Evolutionary conservation across 2,797 vertebrate genomes (phyloP), one percentile per base, ranked within the genome.

Genomic region (Cynopterus sphinx): DNA sequence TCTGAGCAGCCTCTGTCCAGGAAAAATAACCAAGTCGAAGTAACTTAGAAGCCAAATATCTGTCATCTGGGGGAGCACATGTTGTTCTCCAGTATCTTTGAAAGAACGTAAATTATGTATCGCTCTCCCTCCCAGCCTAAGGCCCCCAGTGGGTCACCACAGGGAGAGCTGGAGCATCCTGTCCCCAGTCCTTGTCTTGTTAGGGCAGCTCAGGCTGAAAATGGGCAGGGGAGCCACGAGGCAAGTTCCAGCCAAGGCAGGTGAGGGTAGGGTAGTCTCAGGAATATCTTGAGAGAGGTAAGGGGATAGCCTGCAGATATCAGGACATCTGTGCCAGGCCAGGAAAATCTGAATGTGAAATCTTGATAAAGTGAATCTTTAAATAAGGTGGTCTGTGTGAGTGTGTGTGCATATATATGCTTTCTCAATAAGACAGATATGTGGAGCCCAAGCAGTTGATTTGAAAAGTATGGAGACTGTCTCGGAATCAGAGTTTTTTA

Each of bases 321-420:
- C n/a, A 36, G 77, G 67, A 67, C 2, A 0, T 21, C 36, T 16
- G 21, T 28, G 31, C 41, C 6, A 16, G 24, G 51, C 46, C 75
- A 13, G 61, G 49, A 65, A 67, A 82, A 28, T 8, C 59, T 6
- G 10, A 46, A 55, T 0, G 0, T 31, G 68, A 28, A n/a, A 9
- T 65, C 31, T 33, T 8, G 55, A 43, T 24, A 6, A 31, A 39
- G 2, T 16, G 75, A 82, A 16, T 8, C 17, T 31, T 59, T 15
- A 31, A 8, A 2, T n/a, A 31, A 55, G 19, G 26, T 6, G 17
- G 11, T 10, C 4, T 41, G 46, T 36, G 31, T 7, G 19, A 0
- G 0, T 13, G 13, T 6, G 24, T 3, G 9, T 10, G 1, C 16
- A 2, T 36, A 15, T 7, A 9, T 1, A 0, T 53, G 17, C 43